A percentile compares a stretch with the other conserved stretches of the same genome.
phyloP scores from a whole-genome alignment of 2,797 vertebrate genomes.

The Cyprinodon diabolis region DNA sequence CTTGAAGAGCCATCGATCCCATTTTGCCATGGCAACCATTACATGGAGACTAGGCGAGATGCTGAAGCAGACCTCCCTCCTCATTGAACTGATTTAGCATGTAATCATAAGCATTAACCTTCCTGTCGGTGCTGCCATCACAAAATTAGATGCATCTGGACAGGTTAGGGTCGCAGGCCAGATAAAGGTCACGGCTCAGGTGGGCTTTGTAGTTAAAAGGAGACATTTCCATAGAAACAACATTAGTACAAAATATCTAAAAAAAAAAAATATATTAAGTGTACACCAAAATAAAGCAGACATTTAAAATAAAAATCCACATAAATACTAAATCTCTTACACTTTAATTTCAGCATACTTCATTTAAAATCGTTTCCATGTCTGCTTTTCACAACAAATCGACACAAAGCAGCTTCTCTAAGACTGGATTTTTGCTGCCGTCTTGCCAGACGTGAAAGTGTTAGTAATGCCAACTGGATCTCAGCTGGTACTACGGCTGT shows the following conservation, averaged over 20 bases:
- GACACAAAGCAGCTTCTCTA: constrained; percentile 8
- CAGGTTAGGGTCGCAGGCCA: constrained; percentile 33
- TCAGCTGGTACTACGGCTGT: constrained; percentile 29
- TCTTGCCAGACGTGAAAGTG: constrained; percentile 39
- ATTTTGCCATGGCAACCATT: constrained; percentile 70
- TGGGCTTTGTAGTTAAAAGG: constrained; percentile 22
- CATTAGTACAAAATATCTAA: constrained; percentile 13
- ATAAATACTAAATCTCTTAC: background rate
- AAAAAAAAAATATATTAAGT: constrained; percentile 22
- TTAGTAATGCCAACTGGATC: constrained; percentile 37
- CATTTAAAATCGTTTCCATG: background rate
- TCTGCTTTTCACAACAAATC: background rate
- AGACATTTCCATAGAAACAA: constrained; percentile 40
- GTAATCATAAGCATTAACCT: constrained; percentile 70
- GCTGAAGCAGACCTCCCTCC: constrained; percentile 44
- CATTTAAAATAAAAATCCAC: constrained; percentile 4
- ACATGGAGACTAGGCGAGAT: constrained; percentile 51
- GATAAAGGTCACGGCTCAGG: constrained; percentile 49
- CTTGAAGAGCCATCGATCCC: constrained; percentile 58
- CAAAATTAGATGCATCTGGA: constrained; percentile 62
- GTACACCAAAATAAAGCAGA: background rate
- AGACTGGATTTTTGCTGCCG: constrained; percentile 23
- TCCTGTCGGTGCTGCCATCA: constrained; percentile 45
- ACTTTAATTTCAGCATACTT: constrained; percentile 4
- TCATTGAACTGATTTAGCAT: constrained; percentile 53